A percentile compares a stretch with the other conserved stretches of the same genome.
Conservation (phyloP, 1,140 invertebrate genomes). For the Oscheius sp. region DNA sequence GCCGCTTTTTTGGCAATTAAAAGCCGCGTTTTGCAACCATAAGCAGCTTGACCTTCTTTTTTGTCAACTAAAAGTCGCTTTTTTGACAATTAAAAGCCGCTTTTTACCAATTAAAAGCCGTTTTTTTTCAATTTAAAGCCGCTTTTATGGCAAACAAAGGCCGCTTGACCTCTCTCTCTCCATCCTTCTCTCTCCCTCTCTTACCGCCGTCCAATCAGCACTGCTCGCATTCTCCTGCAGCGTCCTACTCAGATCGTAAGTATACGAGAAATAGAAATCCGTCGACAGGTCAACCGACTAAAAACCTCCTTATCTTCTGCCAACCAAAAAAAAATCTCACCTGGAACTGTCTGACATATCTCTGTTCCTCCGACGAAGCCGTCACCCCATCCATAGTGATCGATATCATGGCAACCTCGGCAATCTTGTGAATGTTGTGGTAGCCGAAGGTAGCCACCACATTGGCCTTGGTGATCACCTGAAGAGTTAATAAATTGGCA, state of each 20-base stretch:
- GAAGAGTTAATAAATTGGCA: conserved; percentile 10
- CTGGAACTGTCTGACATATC: conserved; percentile 56
- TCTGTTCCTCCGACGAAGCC: conserved; percentile 49
- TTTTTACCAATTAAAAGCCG: no score
- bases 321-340: conserved; percentile 27
- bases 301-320: conserved; percentile 24
- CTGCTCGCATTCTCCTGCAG: conserved; percentile 55
- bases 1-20: no score
- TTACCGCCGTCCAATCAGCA: conserved; percentile 25
- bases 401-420: conserved; percentile 59
- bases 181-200: no score
- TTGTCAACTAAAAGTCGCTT: no score
- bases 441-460: conserved; percentile 50
- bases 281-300: conserved; percentile 58
- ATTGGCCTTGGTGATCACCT: conserved; percentile 57
- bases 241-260: conserved; percentile 55
- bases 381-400: conserved; percentile 43
- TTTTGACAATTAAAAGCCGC: no score
- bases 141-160: no score
- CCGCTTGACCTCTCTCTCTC: no score
- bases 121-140: no score
- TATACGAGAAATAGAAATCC: conserved; percentile 62
- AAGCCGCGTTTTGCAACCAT: no score
- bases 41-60: no score
- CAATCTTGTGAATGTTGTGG: conserved; percentile 57